phyloP scores from a whole-genome alignment of 1,140 invertebrate species.

The Lepidurus packardi region DNA sequence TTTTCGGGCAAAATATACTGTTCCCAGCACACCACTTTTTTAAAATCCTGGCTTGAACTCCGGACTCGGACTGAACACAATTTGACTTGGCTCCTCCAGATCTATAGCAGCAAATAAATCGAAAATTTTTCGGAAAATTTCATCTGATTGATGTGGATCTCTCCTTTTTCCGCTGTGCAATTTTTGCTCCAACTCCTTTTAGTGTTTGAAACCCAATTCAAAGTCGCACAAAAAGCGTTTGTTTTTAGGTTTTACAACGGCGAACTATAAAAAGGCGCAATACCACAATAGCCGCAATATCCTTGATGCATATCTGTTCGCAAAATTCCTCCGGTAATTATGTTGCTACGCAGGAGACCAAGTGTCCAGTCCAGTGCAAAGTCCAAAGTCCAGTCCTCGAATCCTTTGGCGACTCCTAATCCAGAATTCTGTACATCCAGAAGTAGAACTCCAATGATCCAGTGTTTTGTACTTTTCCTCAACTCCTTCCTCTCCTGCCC shows the following conservation, averaged over 20 bases:
- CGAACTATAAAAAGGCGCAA: neutral
- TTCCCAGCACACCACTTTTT: neutral
- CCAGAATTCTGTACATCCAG: conserved; percentile 14
- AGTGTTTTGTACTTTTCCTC: conserved; percentile 19
- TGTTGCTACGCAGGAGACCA: neutral
- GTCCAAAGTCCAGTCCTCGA: conserved; percentile 20
- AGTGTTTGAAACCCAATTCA: neutral
- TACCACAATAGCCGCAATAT: neutral
- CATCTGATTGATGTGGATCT: neutral
- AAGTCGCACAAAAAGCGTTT: neutral
- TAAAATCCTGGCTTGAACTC: conserved; percentile 14
- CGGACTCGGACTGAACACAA: conserved; percentile 2
- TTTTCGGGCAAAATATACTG: neutral
- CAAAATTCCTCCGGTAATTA: neutral
- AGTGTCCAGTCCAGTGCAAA: conserved; percentile 18
- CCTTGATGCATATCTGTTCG: neutral
- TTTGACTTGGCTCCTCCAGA: conserved; percentile 3
- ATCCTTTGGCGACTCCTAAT: conserved; percentile 9
- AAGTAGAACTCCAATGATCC: conserved; percentile 19
- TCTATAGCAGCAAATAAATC: neutral
- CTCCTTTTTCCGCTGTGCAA: neutral
- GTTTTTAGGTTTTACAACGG: neutral
- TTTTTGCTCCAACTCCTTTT: neutral
- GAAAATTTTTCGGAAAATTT: neutral
- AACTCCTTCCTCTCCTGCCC: conserved; percentile 14